Base-by-base conservation (phyloP, 2,888 invertebrate species). In the Polylopha cassiicola region DNA sequence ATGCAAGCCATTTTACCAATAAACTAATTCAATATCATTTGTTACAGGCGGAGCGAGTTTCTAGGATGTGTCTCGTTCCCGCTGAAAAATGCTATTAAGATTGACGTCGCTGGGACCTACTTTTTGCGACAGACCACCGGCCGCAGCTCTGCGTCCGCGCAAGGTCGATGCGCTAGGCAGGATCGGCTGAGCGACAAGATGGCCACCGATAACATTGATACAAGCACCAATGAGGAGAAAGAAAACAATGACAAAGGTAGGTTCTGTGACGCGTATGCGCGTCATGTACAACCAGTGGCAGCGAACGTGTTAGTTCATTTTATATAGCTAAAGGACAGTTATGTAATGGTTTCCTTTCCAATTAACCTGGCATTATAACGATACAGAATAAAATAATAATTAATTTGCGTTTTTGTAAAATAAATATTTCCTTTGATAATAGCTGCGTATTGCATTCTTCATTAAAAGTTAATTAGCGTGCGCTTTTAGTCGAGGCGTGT, bases 31-130 rank as follows among this genome's bases (percentile, higher is more conserved):
- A 7, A 22, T 46, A 20, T 49, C 38, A 9, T 27, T 82, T 86
- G 75, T 92, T 90, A 8, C 90, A 96, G 95, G 87, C 91, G 93
- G 86, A 96, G 95, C 88, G 95, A 96, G 86, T 93, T 96, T 81
- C 87, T 97, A 84, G 97, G 96, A 88, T 96, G 95, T 81, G 93
- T 94, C 91, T 95, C 95, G 78, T 94, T 96, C 86, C 93, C 94
- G 58, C 87, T 96, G 61, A 91, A 91, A 80, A 90, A 93, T 88
- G 91, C 92, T 56, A 87, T 91, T 80, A 90, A 89, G 90, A 91
- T 87, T 86, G 88, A 87, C 65, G 69, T 79, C 61, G 62, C 84
- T 59, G 94, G 94, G 59, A 90, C 91, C 56, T 94, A 90, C 81
- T 91, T 90, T 73, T 87, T 94, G 59, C 90, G 93, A 64, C 88